phyloP scores from a whole-genome alignment of 2,113 vertebrate genomes.

The Phalacrocorax brasilianus region DNA sequence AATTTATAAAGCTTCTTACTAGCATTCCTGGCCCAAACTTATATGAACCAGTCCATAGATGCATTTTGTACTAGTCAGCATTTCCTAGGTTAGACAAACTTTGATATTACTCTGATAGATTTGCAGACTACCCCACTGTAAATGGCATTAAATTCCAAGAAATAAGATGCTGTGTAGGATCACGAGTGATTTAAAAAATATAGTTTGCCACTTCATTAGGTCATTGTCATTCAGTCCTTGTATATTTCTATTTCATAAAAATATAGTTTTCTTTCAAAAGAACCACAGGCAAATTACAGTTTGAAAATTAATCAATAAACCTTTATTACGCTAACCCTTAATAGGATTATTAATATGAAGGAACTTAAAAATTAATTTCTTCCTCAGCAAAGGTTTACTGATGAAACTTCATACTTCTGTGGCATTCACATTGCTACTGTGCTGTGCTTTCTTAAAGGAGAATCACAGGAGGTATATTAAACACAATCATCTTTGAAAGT shows the following conservation, averaged over 20 bases:
- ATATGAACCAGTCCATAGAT: neutral
- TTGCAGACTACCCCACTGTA: neutral
- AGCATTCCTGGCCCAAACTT: neutral
- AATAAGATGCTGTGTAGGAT: neutral
- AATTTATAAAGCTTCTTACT: neutral
- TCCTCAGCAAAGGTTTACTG: conserved; percentile 41
- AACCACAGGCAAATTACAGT: conserved; percentile 41
- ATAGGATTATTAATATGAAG: conserved; percentile 59
- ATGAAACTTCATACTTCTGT: neutral
- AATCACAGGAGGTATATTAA: neutral
- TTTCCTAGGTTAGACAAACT: neutral
- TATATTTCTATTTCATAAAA: conserved; percentile 56
- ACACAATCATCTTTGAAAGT: neutral
- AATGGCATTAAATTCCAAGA: neutral
- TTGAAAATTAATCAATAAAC: conserved; percentile 68
- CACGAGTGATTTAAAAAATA: conserved; percentile 19
- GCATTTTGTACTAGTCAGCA: neutral
- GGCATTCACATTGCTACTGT: neutral
- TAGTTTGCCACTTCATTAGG: neutral
- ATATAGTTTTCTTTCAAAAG: neutral
- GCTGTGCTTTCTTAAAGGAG: neutral
- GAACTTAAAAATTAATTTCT: conserved; percentile 53
- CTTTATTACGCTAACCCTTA: conserved; percentile 54
- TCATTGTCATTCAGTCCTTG: neutral
- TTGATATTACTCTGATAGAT: neutral